These are phyloP conservation scores for Drosophila multiciliata DNA, from an alignment of 2,888 invertebrate genomes.

Conservation along the genomic window DNA sequence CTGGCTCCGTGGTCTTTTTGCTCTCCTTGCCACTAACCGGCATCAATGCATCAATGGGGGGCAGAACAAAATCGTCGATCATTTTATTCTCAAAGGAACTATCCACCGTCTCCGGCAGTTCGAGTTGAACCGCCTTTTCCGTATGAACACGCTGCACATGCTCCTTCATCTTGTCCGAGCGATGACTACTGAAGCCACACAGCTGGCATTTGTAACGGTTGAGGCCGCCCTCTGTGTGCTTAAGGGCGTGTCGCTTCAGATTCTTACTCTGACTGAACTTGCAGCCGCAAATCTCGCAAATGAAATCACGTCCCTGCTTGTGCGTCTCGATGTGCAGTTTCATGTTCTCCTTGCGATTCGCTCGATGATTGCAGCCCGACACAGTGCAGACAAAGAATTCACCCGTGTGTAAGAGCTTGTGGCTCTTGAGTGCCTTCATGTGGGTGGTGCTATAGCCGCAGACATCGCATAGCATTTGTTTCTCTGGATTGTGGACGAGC, in stretches of 20 bases:
- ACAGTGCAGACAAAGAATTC: conserved; percentile 86
- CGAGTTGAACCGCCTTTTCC: conserved; percentile 82
- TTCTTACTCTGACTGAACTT: conserved; percentile 87
- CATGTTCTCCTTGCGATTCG: conserved; percentile 86
- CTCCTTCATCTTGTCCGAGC: conserved; percentile 86
- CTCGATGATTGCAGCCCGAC: conserved; percentile 85
- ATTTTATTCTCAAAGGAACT: conserved; percentile 80
- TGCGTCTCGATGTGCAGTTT: conserved; percentile 86
- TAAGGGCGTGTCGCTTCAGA: conserved; percentile 83
- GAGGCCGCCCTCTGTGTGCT: conserved; percentile 77
- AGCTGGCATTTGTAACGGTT: conserved; percentile 84
- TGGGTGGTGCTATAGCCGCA: conserved; percentile 87
- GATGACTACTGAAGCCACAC: conserved; percentile 85
- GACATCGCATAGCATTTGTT: conserved; percentile 86
- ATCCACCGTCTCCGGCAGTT: conserved; percentile 81
- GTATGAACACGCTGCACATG: conserved; percentile 85
- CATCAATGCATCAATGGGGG: conserved; percentile 47
- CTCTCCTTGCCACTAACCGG: conserved; percentile 7
- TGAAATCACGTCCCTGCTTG: conserved; percentile 86
- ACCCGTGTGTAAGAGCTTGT: conserved; percentile 86
- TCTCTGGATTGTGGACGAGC: conserved; percentile 85
- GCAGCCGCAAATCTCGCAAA: conserved; percentile 87
- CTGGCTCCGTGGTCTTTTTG: conserved; percentile 2
- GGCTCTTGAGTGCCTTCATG: conserved; percentile 86
- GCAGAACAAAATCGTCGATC: conserved; percentile 79